Conservation (phyloP, 2,888 invertebrate species). For the Steinernema hermaphroditum region DNA sequence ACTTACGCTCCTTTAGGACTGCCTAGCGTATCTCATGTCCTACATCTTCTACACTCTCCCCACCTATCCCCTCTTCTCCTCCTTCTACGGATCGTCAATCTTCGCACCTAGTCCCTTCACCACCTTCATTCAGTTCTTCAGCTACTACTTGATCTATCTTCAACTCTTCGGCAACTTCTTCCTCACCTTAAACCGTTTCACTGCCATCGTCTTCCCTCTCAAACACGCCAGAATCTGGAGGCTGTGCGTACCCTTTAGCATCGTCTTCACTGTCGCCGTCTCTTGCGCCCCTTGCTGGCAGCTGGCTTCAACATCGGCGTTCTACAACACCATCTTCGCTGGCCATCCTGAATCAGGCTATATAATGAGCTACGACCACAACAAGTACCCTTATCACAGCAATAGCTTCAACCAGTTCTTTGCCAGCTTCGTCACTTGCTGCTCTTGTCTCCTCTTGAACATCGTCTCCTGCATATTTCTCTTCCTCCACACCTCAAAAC, state of each 20-base stretch:
- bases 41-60: neutral
- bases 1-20: neutral
- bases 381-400: neutral
- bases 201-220: slow-evolving; percentile 1
- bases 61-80: slow-evolving; percentile 10
- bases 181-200: slow-evolving; percentile 16
- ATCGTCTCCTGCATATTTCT: neutral
- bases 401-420: slow-evolving; percentile 10
- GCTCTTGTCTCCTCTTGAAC: neutral
- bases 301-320: neutral
- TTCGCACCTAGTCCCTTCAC: neutral
- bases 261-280: neutral
- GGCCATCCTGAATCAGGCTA: neutral
- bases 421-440: neutral
- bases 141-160: neutral
- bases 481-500: neutral
- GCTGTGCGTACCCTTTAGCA: neutral
- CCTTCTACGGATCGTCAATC: slow-evolving; percentile 20
- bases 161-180: slow-evolving; percentile 23
- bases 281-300: neutral
- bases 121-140: neutral
- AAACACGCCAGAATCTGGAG: neutral
- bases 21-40: neutral
- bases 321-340: neutral
- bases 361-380: neutral